These are phyloP conservation scores for Plumapathes pennacea DNA, from an alignment of 92 coral and sea anemone genomes.

Conservation along the genomic window DNA sequence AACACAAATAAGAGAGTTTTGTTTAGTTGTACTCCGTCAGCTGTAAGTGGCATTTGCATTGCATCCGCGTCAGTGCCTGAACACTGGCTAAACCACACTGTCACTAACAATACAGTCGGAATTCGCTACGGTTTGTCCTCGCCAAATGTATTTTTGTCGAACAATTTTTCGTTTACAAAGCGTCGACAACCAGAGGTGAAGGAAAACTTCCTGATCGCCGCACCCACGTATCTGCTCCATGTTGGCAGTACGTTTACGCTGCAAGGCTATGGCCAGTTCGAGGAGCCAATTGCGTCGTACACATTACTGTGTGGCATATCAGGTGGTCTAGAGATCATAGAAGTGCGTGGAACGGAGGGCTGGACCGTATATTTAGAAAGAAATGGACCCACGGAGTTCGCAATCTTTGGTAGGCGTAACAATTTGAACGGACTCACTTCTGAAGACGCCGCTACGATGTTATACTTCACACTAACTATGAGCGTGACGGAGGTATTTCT, in stretches of 20 bases:
- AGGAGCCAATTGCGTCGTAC: conserved; percentile 8
- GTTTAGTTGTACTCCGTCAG: conserved; percentile 17
- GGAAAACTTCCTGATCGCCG: conserved; percentile 18
- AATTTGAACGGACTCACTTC: not conserved
- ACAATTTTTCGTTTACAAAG: conserved; percentile 1
- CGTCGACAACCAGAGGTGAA: conserved; percentile 2
- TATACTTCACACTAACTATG: conserved; percentile 1
- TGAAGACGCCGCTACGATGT: not conserved
- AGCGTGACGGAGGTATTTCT: conserved; percentile 8
- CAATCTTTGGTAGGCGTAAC: conserved; percentile 23
- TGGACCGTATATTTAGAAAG: conserved; percentile 20
- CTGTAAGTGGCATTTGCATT: conserved; percentile 28
- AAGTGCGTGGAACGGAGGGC: conserved; percentile 7
- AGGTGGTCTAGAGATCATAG: conserved; percentile 15
- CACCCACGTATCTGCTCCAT: conserved; percentile 19
- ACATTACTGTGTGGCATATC: conserved; percentile 36
- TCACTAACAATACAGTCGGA: not conserved
- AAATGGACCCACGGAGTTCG: conserved; percentile 34
- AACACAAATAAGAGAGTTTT: conserved; percentile 8
- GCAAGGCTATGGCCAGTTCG: conserved; percentile 9
- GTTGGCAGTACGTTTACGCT: conserved; percentile 12
- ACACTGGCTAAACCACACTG: conserved; percentile 36
- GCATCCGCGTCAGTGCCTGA: conserved; percentile 11
- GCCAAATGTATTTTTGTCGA: conserved; percentile 6
- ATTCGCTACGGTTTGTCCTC: conserved; percentile 18